phyloP scores from a whole-genome alignment of 2,113 vertebrate species.

The Phodopus roborovskii region DNA sequence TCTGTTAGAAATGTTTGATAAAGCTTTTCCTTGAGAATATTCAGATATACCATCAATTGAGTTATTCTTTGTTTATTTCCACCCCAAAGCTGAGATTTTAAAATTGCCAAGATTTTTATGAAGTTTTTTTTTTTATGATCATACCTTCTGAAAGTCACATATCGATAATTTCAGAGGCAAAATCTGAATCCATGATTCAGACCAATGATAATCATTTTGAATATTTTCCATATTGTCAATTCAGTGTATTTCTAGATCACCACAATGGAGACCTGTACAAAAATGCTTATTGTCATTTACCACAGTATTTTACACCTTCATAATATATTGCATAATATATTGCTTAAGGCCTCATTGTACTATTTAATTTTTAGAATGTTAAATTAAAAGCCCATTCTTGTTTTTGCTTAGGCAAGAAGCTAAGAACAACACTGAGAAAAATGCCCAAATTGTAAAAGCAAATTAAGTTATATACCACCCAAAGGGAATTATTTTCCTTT shows the following conservation, averaged over 20 bases:
- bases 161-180: background rate
- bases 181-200: background rate
- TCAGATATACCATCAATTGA: background rate
- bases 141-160: background rate
- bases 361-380: constrained; percentile 27
- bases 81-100: background rate
- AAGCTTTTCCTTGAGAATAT: background rate
- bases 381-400: constrained; percentile 52
- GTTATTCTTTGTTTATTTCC: constrained; percentile 12
- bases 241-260: background rate
- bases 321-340: background rate
- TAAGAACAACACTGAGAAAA: constrained; percentile 66
- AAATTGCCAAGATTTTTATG: background rate
- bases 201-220: background rate
- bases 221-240: background rate
- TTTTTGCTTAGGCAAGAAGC: constrained; percentile 60
- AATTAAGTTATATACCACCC: constrained; percentile 77
- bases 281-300: background rate
- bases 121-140: background rate
- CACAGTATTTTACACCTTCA: constrained; percentile 63
- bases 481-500: constrained; percentile 40
- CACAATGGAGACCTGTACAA: background rate
- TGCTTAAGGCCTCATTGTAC: background rate
- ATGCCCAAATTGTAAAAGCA: constrained; percentile 38
- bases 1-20: background rate